Evolutionary conservation across 1,140 invertebrate species (phyloP), one percentile per base, ranked within the genome.

Genomic region (Nasonia vitripennis): DNA sequence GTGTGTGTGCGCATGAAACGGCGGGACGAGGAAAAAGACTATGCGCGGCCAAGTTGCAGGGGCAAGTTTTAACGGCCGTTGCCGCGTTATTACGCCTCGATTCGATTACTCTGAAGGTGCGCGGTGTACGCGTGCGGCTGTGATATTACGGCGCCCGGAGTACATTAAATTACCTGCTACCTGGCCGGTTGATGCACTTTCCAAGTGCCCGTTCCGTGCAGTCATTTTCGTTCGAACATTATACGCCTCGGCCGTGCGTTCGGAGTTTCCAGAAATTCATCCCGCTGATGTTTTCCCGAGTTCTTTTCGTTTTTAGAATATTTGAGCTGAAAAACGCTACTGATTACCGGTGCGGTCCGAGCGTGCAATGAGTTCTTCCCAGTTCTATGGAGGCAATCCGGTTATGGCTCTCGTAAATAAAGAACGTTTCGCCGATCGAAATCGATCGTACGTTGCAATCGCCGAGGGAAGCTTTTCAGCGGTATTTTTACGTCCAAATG

Each of bases 21-120:
- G 17, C n/a, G 12, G 67, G 17, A 41, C 41, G 10, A 48, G 71
- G 20, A 81, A 81, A n/a, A 68, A 23, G 31, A 70, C 17, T 37
- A 37, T 37, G 37, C n/a, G 27, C 23, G 5, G 62, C 17, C 9
- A 7, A 34, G 62, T 45, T 37, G 1, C 14, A 20, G 11, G 11
- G 11, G 34, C 41, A 41, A 80, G 62, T 80, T 80, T 37, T 79
- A 14, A 80, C 62, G 14, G 55, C 34, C 62, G 34, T 62, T 62
- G 55, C 55, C 55, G 55, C 55, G 55, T 62, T 62, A 62, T 62
- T 62, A 23, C 78, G 17, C 2, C 9, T 5, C 68, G 9, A 71
- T 71, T 71, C 68, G 68, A 71, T 71, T 71, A 71, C 3, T 27
- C 27, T 31, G n/a, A 17, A 55, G 12, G 17, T 55, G 67, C 67